phyloP scores from a whole-genome alignment of 2,888 invertebrate species.

The Euzetes globulus region DNA sequence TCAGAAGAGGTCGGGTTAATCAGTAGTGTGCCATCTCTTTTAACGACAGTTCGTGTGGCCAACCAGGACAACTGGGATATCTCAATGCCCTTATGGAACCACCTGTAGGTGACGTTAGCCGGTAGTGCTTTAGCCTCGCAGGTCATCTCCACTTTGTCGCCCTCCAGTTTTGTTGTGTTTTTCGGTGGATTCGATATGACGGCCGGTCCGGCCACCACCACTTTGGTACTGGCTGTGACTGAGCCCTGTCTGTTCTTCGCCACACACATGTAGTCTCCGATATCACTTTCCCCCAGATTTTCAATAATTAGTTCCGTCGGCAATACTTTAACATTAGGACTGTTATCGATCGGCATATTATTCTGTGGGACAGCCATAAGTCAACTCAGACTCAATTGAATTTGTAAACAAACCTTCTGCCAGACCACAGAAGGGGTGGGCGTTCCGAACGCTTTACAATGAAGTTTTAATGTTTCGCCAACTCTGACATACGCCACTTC shows the following conservation, averaged over 20 bases:
- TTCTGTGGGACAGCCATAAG: conserved; percentile 59
- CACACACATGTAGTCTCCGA: conserved; percentile 88
- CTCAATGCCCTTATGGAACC: conserved; percentile 67
- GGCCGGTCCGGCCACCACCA: conserved; percentile 92
- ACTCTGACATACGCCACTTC: conserved; percentile 93
- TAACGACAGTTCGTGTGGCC: conserved; percentile 51
- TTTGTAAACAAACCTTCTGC: conserved; percentile 62
- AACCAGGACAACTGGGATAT: conserved; percentile 54
- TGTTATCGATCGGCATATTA: background rate
- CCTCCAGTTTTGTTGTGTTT: conserved; percentile 88
- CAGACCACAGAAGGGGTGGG: conserved; percentile 91
- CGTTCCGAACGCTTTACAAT: conserved; percentile 88
- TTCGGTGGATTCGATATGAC: conserved; percentile 91
- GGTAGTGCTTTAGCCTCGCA: conserved; percentile 90
- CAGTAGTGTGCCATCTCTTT: conserved; percentile 78
- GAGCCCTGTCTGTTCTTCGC: conserved; percentile 95
- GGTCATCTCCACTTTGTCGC: conserved; percentile 84
- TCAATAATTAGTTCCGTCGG: conserved; percentile 79
- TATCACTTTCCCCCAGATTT: conserved; percentile 85
- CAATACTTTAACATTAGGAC: conserved; percentile 45
- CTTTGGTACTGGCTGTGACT: conserved; percentile 87
- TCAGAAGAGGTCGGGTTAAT: conserved; percentile 88
- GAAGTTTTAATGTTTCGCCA: conserved; percentile 90
- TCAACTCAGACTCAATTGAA: background rate
- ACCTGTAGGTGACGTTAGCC: conserved; percentile 82